Evolutionary conservation across 2,888 invertebrate species (phyloP), one percentile per base, ranked within the genome.

Genomic region (Oxycera nigricornis): DNA sequence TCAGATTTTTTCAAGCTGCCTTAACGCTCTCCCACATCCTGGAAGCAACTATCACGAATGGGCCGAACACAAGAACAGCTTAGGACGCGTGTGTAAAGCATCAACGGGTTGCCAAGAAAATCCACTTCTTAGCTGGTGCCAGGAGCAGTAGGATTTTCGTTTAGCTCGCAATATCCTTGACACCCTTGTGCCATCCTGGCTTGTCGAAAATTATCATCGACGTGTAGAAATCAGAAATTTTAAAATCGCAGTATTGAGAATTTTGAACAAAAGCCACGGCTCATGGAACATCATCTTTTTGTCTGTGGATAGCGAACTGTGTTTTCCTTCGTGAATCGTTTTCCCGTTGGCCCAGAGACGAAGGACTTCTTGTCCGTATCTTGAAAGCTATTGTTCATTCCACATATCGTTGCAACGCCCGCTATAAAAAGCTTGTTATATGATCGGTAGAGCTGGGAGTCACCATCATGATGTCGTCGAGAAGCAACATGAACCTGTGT

Each of bases 141-240:
- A 31, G 61, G 31, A 28, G 61, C 17, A 61, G 31, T 14, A 61
- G 31, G 31, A 61, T 61, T 61, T 61, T 61, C 11, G 26, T 31
- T 17, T 17, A 61, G 61, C 31, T 61, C 61, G 7, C 31, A 26
- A 30, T 61, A 61, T 31, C 61, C 61, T 61, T 61, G 61, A 61
- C 61, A 61, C 61, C 20, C 61, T 61, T 61, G 17, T 31, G 61
- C 61, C 31, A 59, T 61, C 20, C 61, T 30, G n/a, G 30, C 35
- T 30, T 61, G 11, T 17, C 20, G 14, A 61, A 28, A 31, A 28
- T 28, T 61, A 61, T 61, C 31, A 61, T 61, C 61, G 61, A 61
- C 31, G 28, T 61, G 1, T 28, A 61, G 61, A 31, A 61, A 61
- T 61, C 61, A 61, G 31, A 61, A 61, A 61, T 61, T 61, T 61